These are phyloP conservation scores for Hypomecis punctinalis DNA, from an alignment of 2,888 invertebrate genomes.

Conservation along the genomic window DNA sequence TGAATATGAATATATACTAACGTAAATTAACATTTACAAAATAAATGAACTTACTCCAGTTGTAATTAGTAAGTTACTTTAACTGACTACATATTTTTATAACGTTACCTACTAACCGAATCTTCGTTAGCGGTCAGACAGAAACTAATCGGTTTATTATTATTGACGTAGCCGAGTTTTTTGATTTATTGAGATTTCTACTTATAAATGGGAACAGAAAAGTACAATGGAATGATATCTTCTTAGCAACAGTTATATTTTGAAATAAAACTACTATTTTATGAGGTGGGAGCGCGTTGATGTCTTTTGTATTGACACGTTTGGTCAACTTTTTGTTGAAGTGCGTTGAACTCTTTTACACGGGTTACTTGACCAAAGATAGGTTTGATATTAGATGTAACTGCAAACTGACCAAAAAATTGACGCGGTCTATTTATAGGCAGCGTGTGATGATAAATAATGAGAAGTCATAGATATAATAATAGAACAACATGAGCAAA, in stretches of 20 bases:
- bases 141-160: constrained; percentile 23
- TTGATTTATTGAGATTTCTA: constrained; percentile 31
- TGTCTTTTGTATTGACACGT: constrained; percentile 1
- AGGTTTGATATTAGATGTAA: too few species aligned
- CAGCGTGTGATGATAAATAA: not conserved
- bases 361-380: too few species aligned
- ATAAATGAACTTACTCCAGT: too few species aligned
- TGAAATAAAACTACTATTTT: not conserved
- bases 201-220: constrained; percentile 30
- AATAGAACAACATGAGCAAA: too few species aligned
- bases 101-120: constrained; percentile 9
- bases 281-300: not conserved
- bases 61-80: too few species aligned
- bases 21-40: too few species aligned
- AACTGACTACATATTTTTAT: not conserved
- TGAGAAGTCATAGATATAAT: too few species aligned
- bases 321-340: not conserved
- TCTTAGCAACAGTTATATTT: not conserved
- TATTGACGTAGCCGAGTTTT: constrained; percentile 7
- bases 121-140: constrained; percentile 22
- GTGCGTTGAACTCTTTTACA: constrained; percentile 1
- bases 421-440: too few species aligned
- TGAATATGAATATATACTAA: too few species aligned
- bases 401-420: too few species aligned
- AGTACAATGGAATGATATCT: not conserved